Conservation (phyloP, 1,140 invertebrate genomes). For the Drosophila azteca region DNA sequence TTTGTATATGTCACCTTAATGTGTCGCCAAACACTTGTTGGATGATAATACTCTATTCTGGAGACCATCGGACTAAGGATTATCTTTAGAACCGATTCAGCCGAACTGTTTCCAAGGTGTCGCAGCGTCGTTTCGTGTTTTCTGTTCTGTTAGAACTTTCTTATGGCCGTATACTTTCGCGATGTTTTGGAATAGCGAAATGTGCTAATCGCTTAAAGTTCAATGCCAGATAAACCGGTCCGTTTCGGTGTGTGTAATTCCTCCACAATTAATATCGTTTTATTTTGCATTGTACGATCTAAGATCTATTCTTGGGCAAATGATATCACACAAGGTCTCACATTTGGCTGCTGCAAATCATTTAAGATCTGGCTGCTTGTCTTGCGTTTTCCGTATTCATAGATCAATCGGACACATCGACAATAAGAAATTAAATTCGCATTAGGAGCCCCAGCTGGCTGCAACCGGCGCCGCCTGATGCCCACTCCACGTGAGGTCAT, state of each 20-base stretch:
- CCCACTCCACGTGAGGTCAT: slow-evolving; percentile 40
- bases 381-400: slow-evolving; percentile 36
- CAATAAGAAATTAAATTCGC: slow-evolving; percentile 57
- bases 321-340: slow-evolving; percentile 35
- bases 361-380: slow-evolving; percentile 63
- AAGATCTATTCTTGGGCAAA: slow-evolving; percentile 32
- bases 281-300: slow-evolving; percentile 36
- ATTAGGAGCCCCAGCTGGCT: slow-evolving; percentile 30
- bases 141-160: slow-evolving; percentile 12
- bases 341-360: slow-evolving; percentile 12
- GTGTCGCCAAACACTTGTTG: neutral
- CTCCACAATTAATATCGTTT: slow-evolving; percentile 42
- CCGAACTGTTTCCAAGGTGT: too few species aligned
- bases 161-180: slow-evolving; percentile 1
- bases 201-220: slow-evolving; percentile 9
- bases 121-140: neutral
- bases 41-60: too few species aligned
- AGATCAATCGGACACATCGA: slow-evolving; percentile 15
- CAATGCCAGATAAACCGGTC: slow-evolving; percentile 49
- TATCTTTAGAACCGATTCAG: too few species aligned
- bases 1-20: slow-evolving; percentile 28
- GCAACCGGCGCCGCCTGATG: slow-evolving; percentile 38
- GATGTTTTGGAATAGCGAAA: slow-evolving; percentile 22
- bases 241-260: slow-evolving; percentile 30
- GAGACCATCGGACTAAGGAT: too few species aligned